phyloP scores from a whole-genome alignment of 2,888 invertebrate species.

The Stomorhina lunata region DNA sequence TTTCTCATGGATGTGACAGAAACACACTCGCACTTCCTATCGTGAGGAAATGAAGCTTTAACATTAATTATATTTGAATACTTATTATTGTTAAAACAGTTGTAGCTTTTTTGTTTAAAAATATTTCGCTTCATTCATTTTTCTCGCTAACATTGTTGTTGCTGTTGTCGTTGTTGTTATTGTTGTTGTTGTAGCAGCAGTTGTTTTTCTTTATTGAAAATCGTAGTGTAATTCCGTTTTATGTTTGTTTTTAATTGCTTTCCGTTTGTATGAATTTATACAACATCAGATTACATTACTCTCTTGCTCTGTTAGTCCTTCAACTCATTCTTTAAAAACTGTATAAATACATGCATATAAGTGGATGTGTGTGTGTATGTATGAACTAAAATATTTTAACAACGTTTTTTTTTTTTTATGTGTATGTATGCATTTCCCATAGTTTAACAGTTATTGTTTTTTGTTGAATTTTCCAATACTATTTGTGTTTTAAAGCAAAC shows the following conservation, averaged over 20 bases:
- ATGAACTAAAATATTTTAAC: neutral
- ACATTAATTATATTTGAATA: conserved; percentile 60
- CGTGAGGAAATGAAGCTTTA: conserved; percentile 52
- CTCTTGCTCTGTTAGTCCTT: neutral
- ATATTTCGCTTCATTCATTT: conserved; percentile 19
- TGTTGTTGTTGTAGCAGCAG: conserved; percentile 1
- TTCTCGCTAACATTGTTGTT: conserved; percentile 1
- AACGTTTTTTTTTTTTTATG: neutral
- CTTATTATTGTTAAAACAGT: neutral
- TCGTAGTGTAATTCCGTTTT: conserved; percentile 59
- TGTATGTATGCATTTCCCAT: neutral
- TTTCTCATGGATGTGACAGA: conserved; percentile 38
- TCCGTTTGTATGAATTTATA: conserved; percentile 57
- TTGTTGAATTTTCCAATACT: conserved; percentile 36
- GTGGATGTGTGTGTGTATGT: too few relatives aligned
- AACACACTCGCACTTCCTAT: conserved; percentile 41
- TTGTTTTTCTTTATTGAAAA: conserved; percentile 60
- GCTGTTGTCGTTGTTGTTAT: conserved; percentile 3
- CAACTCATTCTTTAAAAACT: neutral
- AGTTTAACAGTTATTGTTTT: conserved; percentile 38
- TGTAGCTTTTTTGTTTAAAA: conserved; percentile 18
- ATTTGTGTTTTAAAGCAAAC: conserved; percentile 18
- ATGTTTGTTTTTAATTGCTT: conserved; percentile 66
- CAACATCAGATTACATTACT: conserved; percentile 52
- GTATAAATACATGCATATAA: too few relatives aligned